phyloP scores from a whole-genome alignment of 2,888 invertebrate species.

The Priapulus caudatus region DNA sequence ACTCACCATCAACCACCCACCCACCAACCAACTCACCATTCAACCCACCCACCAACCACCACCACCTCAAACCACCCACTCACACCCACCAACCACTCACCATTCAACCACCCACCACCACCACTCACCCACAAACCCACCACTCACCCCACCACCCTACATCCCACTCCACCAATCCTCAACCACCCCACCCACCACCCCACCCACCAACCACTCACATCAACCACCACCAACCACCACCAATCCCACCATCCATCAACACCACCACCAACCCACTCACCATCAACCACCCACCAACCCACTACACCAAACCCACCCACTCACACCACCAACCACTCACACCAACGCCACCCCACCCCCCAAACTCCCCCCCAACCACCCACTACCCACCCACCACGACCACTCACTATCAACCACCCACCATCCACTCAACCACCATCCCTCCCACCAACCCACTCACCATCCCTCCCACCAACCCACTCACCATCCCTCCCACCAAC shows the following conservation, averaged over 20 bases:
- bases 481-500: too few species aligned
- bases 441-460: too few species aligned
- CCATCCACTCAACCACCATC: too few species aligned
- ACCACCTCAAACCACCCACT: background rate
- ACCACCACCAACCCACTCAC: background rate
- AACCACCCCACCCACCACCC: background rate
- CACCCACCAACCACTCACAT: background rate
- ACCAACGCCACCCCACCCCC: background rate
- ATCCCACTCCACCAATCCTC: background rate
- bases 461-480: too few species aligned
- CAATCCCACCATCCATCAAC: background rate
- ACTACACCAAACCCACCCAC: too few species aligned
- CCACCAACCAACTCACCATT: background rate
- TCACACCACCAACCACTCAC: too few species aligned
- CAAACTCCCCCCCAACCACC: background rate
- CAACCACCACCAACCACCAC: background rate
- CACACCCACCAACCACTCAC: background rate
- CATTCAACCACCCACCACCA: background rate
- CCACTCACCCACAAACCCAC: too few species aligned
- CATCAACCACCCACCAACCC: too few species aligned
- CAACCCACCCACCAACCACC: background rate
- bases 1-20: background rate
- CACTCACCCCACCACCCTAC: background rate
- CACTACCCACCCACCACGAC: background rate
- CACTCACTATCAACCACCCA: background rate